Conservation (phyloP, 2,888 invertebrate genomes). For the Capitulum mitella region DNA sequence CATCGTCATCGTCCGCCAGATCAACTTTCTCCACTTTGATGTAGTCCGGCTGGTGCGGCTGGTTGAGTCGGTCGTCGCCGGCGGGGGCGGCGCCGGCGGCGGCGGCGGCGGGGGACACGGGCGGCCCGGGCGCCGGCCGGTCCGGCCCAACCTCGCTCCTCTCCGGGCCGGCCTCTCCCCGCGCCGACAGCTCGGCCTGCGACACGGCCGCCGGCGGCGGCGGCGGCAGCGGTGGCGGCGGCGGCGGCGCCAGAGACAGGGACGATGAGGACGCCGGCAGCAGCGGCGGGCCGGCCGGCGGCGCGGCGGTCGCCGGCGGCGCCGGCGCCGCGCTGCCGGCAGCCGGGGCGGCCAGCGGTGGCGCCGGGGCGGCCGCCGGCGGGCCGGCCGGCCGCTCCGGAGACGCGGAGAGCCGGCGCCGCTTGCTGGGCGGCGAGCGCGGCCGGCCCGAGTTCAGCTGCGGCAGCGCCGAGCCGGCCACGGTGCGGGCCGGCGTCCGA, state of each 20-base stretch:
- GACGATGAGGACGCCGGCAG: not conserved
- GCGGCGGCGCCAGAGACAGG: not conserved
- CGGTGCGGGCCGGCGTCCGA: not conserved
- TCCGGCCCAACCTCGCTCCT: not conserved
- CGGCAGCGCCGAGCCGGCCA: not conserved
- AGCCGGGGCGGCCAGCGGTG: not conserved
- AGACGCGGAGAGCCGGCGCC: not conserved
- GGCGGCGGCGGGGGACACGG: not conserved
- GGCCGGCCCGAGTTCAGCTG: not conserved
- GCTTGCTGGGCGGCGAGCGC: not conserved
- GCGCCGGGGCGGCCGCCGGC: not conserved
- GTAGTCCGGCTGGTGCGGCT: not conserved
- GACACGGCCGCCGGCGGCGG: not conserved
- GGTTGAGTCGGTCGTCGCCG: too few species aligned
- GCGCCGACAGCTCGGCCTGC: not conserved
- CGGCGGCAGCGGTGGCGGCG: not conserved
- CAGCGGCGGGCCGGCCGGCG: not conserved
- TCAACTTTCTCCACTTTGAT: conserved; percentile 23
- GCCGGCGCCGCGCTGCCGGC: not conserved
- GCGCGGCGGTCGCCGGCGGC: not conserved
- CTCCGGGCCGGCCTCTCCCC: not conserved
- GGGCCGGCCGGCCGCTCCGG: not conserved
- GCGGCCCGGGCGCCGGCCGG: not conserved
- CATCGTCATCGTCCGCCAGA: not conserved
- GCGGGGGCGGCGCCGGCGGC: not conserved